Evolutionary conservation across 2,888 invertebrate genomes (phyloP).

Genomic region (Brenthis daphne): DNA sequence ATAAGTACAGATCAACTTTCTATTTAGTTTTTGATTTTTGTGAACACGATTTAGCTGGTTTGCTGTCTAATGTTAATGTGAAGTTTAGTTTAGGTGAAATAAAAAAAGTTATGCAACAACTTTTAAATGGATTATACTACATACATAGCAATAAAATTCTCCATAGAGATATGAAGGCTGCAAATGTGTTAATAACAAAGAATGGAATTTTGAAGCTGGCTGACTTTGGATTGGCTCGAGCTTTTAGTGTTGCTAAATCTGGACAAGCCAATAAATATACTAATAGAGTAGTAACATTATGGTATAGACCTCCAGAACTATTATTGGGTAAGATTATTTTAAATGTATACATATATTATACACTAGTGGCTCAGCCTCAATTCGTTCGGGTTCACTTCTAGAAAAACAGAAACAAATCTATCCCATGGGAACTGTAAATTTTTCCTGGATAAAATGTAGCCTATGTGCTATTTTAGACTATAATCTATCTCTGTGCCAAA

Average conservation of each 20-base stretch:
- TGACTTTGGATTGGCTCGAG: slow-evolving; percentile 98
- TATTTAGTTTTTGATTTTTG: slow-evolving; percentile 99
- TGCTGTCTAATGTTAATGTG: slow-evolving; percentile 96
- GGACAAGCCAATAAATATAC: slow-evolving; percentile 93
- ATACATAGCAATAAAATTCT: slow-evolving; percentile 98
- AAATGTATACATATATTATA: not conserved
- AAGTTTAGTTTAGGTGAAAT: slow-evolving; percentile 98
- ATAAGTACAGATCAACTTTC: slow-evolving; percentile 92
- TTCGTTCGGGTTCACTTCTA: no score
- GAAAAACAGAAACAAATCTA: no score
- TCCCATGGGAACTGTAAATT: no score
- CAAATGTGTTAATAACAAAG: slow-evolving; percentile 98
- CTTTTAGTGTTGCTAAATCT: slow-evolving; percentile 93
- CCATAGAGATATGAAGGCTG: slow-evolving; percentile 99
- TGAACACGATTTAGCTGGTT: slow-evolving; percentile 98
- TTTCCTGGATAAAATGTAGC: no score
- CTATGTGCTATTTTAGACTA: no score
- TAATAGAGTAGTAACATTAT: slow-evolving; percentile 98
- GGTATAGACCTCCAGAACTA: slow-evolving; percentile 90
- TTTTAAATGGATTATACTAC: slow-evolving; percentile 94
- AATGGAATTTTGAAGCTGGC: slow-evolving; percentile 96
- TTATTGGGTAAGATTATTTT: slow-evolving; percentile 60
- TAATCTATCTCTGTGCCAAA: no score
- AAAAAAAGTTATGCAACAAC: slow-evolving; percentile 88
- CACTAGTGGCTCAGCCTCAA: no score